These are phyloP conservation scores for Callyntrura sp. DNA, from an alignment of 2,888 invertebrate species.

Conservation along the genomic window DNA sequence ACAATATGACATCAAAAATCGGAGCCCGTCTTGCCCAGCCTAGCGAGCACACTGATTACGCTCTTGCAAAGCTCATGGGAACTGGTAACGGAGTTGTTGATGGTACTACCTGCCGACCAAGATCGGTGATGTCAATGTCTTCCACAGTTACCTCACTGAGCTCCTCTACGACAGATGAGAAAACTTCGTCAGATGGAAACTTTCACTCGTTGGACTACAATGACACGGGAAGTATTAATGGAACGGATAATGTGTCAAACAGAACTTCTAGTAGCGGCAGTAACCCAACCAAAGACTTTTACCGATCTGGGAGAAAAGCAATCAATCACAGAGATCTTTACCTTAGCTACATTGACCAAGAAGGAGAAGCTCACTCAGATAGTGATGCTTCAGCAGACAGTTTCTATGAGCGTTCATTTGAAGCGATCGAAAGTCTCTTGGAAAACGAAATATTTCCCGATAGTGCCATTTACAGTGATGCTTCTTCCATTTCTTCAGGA, in stretches of 20 bases:
- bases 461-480: slow-evolving; percentile 92
- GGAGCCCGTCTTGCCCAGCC: slow-evolving; percentile 91
- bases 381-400: slow-evolving; percentile 88
- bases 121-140: slow-evolving; percentile 87
- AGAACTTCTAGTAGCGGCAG: not conserved
- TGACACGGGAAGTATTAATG: slow-evolving; percentile 56
- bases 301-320: slow-evolving; percentile 81
- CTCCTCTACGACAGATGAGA: slow-evolving; percentile 81
- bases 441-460: slow-evolving; percentile 91
- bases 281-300: slow-evolving; percentile 85
- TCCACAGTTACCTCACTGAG: slow-evolving; percentile 85
- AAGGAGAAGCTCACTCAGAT: slow-evolving; percentile 84
- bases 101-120: slow-evolving; percentile 84
- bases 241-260: slow-evolving; percentile 27
- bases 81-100: slow-evolving; percentile 85
- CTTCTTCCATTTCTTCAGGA: slow-evolving; percentile 81
- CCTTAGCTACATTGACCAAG: slow-evolving; percentile 83
- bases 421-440: slow-evolving; percentile 90
- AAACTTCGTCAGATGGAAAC: slow-evolving; percentile 73
- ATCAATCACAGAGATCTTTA: slow-evolving; percentile 83
- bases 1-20: slow-evolving; percentile 83
- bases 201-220: slow-evolving; percentile 43
- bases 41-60: slow-evolving; percentile 89
- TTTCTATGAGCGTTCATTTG: slow-evolving; percentile 92
- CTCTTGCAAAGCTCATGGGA: slow-evolving; percentile 90